A percentile compares a stretch with the other conserved stretches of the same genome.
These are phyloP conservation scores for Cottus gobio DNA, from an alignment of 2,113 vertebrate species.

Conservation along the genomic window DNA sequence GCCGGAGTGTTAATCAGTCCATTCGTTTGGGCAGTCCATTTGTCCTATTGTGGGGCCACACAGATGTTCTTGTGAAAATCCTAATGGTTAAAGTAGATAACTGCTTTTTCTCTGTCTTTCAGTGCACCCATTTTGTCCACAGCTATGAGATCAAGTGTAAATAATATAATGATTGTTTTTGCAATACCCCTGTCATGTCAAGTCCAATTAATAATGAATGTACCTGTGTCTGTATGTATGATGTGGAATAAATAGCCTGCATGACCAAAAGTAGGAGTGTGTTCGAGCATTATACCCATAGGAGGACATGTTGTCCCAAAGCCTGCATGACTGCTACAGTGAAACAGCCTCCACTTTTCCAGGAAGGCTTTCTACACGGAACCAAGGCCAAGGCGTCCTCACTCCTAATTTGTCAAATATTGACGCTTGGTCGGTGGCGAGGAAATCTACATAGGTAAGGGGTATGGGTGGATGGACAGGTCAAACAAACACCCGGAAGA, in stretches of 20 bases:
- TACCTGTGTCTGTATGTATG: not conserved
- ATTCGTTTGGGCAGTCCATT: constrained; percentile 26
- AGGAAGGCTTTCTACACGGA: not conserved
- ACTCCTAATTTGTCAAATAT: no score
- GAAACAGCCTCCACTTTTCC: not conserved
- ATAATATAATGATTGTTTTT: constrained; percentile 19
- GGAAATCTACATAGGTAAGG: not conserved
- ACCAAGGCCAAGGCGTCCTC: not conserved
- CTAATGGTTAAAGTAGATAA: constrained; percentile 44
- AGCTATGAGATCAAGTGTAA: constrained; percentile 7
- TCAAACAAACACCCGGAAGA: not conserved
- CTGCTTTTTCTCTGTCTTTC: constrained; percentile 41
- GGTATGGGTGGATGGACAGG: not conserved
- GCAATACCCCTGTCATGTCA: not conserved
- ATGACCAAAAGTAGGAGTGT: not conserved
- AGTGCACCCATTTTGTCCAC: constrained; percentile 12
- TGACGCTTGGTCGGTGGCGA: no score
- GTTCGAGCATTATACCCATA: not conserved
- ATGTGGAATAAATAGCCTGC: not conserved
- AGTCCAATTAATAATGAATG: not conserved
- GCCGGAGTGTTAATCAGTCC: constrained; percentile 34
- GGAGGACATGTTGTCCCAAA: not conserved
- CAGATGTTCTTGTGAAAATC: constrained; percentile 32
- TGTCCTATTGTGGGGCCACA: constrained; percentile 22
- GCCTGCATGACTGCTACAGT: not conserved